phyloP scores from a whole-genome alignment of 1,140 invertebrate genomes.

The Euglossa dilemma region DNA sequence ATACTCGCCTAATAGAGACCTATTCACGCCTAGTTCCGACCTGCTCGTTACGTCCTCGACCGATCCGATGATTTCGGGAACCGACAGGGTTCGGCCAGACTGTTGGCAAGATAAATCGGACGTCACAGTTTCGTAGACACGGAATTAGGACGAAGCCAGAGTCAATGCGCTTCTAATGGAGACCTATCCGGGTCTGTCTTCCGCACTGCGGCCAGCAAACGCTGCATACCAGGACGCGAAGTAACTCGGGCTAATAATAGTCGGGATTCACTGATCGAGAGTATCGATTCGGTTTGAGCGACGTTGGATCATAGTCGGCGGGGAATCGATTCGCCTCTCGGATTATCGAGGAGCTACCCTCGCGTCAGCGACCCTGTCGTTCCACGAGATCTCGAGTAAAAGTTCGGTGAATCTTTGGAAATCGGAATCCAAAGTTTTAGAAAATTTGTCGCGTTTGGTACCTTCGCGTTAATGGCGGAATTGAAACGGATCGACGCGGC shows the following conservation, averaged over 20 bases:
- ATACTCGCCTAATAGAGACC: neutral
- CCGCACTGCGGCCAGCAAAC: constrained; percentile 4
- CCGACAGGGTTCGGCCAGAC: too few relatives aligned
- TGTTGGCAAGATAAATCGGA: too few relatives aligned
- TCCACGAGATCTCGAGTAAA: too few relatives aligned
- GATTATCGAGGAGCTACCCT: neutral
- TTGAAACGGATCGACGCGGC: too few relatives aligned
- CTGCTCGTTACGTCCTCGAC: too few relatives aligned
- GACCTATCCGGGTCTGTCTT: constrained; percentile 1
- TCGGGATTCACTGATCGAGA: neutral
- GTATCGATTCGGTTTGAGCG: constrained; percentile 1
- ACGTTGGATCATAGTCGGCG: neutral
- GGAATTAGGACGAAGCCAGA: neutral
- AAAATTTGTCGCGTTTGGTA: too few relatives aligned
- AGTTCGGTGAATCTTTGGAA: too few relatives aligned
- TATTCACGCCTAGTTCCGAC: neutral
- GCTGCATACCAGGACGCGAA: constrained; percentile 6
- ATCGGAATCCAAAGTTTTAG: too few relatives aligned
- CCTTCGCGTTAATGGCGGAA: too few relatives aligned
- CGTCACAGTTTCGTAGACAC: too few relatives aligned
- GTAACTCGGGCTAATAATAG: constrained; percentile 9
- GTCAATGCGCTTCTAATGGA: constrained; percentile 8
- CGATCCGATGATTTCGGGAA: too few relatives aligned
- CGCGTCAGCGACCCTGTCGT: too few relatives aligned
- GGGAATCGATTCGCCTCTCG: neutral